Evolutionary conservation across 1,140 invertebrate species (phyloP), one percentile per base, ranked within the genome.

Genomic region (Rhynchophorus ferrugineus): DNA sequence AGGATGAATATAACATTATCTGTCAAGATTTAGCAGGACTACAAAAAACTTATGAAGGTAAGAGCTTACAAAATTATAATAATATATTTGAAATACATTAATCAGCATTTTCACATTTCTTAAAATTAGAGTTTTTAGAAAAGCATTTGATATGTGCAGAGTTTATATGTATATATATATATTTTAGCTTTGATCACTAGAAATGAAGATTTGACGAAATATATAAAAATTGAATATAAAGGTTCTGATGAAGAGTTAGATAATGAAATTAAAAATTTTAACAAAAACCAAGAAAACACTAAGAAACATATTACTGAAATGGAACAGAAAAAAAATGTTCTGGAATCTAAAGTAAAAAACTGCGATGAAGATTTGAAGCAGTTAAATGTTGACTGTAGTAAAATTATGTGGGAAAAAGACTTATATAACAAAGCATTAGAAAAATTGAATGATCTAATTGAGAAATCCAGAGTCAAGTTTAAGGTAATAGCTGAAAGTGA

Each of bases 211-310:
- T 29, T 29, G 24, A 29, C 5, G 11, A 11, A 29, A 29, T 29
- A 29, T 11, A 29, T 29, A 5, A 29, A 44, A 81, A 83, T 50
- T 71, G 78, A 82, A 33, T 82, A 78, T 65, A 63, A 78, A 59
- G 81, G 81, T 2, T 71, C 78, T 22, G 72, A 77, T 54, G 69
- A 74, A 36, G 77, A 84, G 43, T 72, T 91, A 24, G 20, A 59
- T 0, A 48, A 63, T 3, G 59, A 65, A 13, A 61, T 72, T 0
- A 59, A 62, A 22, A 34, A 14, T 61, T 73, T 49, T 56, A 62
- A 49, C 9, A 57, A 46, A 0, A 44, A 61, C 11, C 56, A 65
- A 35, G 60, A 69, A 33, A 45, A 54, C 16, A 43, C 50, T 16
- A 41, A 54, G 44, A 43, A 18, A 49, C 35, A 46, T 29, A 63